A percentile compares a stretch with the other conserved stretches of the same genome.
phyloP scores from a whole-genome alignment of 92 coral and sea anemone species.

The Virgularia gustaviana region DNA sequence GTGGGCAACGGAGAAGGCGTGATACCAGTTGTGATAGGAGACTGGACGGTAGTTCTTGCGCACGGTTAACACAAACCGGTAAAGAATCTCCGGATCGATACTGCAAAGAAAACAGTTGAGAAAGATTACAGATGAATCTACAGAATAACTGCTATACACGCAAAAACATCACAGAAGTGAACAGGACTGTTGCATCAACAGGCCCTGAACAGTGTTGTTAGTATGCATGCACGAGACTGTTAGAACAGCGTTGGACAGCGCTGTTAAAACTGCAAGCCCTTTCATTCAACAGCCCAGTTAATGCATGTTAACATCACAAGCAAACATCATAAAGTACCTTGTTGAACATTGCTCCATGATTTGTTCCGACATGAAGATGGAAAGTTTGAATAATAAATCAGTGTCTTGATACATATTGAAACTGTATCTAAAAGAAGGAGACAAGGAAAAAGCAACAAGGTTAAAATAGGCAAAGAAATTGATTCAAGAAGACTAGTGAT shows the following conservation, averaged over 20 bases:
- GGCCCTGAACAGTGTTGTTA: too few species aligned
- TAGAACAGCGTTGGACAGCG: background rate
- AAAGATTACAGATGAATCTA: background rate
- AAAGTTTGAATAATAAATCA: constrained; percentile 59
- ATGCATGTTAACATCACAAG: too few species aligned
- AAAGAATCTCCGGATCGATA: constrained; percentile 71
- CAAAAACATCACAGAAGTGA: too few species aligned
- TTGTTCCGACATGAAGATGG: constrained; percentile 70
- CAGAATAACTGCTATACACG: too few species aligned
- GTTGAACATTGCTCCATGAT: constrained; percentile 63
- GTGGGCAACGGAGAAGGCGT: constrained; percentile 94
- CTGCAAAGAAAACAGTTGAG: constrained; percentile 53
- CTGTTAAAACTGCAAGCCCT: background rate
- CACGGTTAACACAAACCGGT: constrained; percentile 78
- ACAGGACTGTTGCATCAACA: too few species aligned
- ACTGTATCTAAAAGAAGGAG: constrained; percentile 61
- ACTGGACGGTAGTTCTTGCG: constrained; percentile 85
- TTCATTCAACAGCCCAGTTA: background rate
- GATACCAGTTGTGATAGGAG: constrained; percentile 89
- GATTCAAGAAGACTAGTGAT: background rate
- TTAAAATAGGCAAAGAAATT: background rate
- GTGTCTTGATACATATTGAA: constrained; percentile 71
- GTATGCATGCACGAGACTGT: too few species aligned
- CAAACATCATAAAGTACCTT: constrained; percentile 48
- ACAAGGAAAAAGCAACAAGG: background rate